Evolutionary conservation across 2,888 invertebrate species (phyloP).

Genomic region (Drosophila mulleri): DNA sequence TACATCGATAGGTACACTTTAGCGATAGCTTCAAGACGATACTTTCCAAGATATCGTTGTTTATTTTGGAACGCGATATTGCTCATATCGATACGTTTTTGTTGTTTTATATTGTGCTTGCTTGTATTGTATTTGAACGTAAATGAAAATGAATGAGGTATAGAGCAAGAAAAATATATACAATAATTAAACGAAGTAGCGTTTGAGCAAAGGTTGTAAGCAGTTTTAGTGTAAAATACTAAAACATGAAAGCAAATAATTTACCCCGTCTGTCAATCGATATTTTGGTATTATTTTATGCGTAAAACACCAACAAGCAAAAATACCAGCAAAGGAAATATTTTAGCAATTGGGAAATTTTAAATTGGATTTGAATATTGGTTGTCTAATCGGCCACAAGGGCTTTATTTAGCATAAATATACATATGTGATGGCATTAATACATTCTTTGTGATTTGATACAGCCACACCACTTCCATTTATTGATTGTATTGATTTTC

Average conservation of each 20-base stretch:
- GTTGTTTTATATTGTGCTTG: neutral
- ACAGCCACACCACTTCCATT: no score
- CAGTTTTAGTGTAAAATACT: neutral
- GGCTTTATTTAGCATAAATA: neutral
- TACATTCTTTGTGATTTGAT: neutral
- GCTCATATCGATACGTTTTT: slow-evolving; percentile 27
- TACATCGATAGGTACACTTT: slow-evolving; percentile 25
- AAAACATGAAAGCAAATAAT: neutral
- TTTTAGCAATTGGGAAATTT: neutral
- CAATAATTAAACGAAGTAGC: neutral
- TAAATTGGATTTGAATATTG: neutral
- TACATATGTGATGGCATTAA: neutral
- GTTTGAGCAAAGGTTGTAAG: neutral
- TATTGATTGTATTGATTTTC: slow-evolving; percentile 22
- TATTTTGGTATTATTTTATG: slow-evolving; percentile 1
- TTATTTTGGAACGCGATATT: neutral
- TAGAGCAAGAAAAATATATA: neutral
- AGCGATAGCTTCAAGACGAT: slow-evolving; percentile 23
- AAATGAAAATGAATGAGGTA: neutral
- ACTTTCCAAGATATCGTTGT: slow-evolving; percentile 5
- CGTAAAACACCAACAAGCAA: slow-evolving; percentile 1
- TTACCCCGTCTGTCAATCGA: neutral
- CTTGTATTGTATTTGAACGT: neutral
- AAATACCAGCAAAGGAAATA: neutral
- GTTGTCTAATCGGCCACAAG: neutral